Conservation (phyloP, 2,113 vertebrate species). For the Pollimyrus isidori region DNA sequence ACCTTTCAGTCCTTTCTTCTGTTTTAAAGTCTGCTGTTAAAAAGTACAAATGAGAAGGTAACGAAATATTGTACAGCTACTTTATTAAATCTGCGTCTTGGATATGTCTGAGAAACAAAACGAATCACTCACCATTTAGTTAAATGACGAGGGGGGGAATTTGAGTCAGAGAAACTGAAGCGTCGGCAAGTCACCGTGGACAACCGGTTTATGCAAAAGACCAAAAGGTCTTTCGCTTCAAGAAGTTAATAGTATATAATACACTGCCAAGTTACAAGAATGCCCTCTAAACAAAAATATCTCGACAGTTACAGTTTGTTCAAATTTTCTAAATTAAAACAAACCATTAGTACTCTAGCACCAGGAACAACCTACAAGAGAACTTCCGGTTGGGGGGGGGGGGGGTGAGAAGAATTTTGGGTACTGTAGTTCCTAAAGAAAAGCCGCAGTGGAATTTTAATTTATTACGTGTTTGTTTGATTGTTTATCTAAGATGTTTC, state of each 20-base stretch:
- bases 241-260: background rate
- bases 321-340: background rate
- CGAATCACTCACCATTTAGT: conserved; percentile 8
- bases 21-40: conserved; percentile 53
- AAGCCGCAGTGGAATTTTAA: background rate
- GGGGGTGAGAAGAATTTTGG: background rate
- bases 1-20: conserved; percentile 60
- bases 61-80: background rate
- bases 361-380: background rate
- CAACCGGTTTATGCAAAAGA: background rate
- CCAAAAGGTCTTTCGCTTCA: background rate
- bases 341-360: background rate
- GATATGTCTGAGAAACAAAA: background rate
- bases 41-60: conserved; percentile 15
- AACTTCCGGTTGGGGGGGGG: background rate
- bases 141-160: background rate
- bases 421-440: background rate
- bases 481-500: background rate
- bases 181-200: conserved; percentile 6
- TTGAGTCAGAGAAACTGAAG: background rate
- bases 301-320: background rate
- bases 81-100: background rate
- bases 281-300: background rate
- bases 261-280: background rate
- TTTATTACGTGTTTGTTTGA: background rate